These are phyloP conservation scores for Rhinolophus ferrumequinum DNA, from an alignment of 2,113 vertebrate species.

Conservation along the genomic window DNA sequence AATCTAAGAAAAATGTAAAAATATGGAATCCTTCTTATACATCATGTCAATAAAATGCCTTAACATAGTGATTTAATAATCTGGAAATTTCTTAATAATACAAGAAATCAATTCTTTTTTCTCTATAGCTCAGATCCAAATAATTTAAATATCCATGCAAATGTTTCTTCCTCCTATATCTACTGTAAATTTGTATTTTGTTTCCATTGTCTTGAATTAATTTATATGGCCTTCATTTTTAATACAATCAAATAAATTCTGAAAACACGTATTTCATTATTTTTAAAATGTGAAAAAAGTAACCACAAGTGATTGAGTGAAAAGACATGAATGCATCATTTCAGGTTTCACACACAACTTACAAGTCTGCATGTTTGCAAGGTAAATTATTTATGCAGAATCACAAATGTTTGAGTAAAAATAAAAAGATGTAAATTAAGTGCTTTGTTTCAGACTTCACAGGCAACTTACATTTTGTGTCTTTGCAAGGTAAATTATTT, in stretches of 20 bases:
- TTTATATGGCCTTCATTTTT: neutral
- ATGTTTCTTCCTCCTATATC: neutral
- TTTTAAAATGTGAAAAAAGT: neutral
- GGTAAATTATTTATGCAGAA: neutral
- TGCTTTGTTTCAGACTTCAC: neutral
- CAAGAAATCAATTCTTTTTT: neutral
- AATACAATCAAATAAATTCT: neutral
- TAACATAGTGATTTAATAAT: neutral
- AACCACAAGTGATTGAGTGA: slow-evolving; percentile 24
- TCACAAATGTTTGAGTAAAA: slow-evolving; percentile 23
- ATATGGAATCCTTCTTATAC: neutral
- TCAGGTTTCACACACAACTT: neutral
- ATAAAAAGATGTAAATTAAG: neutral
- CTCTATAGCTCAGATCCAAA: neutral
- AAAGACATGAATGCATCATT: neutral
- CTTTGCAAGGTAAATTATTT: neutral
- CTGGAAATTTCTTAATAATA: neutral
- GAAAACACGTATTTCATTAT: neutral
- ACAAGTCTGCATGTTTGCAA: neutral
- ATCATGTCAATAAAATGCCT: neutral
- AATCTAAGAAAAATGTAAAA: neutral
- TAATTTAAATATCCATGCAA: neutral
- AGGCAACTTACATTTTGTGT: neutral
- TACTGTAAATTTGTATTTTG: neutral
- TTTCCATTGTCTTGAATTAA: slow-evolving; percentile 12